Conservation (phyloP, 2,797 vertebrate genomes). For the Phataginus tetradactyla region DNA sequence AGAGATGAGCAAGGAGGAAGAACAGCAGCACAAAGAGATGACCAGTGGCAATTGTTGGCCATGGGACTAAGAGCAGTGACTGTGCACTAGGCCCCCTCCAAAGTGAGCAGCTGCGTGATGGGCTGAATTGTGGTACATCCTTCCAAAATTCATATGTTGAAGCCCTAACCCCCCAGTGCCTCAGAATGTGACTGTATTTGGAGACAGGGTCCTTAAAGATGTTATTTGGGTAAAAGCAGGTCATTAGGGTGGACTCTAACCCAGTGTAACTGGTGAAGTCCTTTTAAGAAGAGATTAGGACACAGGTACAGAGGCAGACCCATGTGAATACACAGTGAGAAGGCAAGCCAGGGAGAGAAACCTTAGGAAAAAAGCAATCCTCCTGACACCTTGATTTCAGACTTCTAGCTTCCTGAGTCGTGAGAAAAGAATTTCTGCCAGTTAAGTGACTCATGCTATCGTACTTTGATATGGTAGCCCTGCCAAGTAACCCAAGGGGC, state of each 20-base stretch:
- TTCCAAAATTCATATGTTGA: background rate
- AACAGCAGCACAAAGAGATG: background rate
- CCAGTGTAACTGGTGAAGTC: background rate
- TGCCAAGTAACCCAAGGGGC: background rate
- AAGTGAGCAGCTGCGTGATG: background rate
- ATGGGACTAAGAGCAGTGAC: background rate
- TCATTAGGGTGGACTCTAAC: background rate
- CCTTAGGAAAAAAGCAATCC: background rate
- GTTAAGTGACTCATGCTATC: background rate
- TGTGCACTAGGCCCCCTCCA: background rate
- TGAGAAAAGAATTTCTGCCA: background rate
- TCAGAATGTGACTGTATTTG: background rate
- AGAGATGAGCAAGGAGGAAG: background rate
- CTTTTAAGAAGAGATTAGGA: background rate
- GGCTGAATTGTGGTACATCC: background rate
- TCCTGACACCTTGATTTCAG: background rate
- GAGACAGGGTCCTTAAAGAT: background rate
- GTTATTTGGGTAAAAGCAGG: background rate
- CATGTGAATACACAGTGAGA: no score
- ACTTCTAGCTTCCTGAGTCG: no score
- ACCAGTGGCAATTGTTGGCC: background rate
- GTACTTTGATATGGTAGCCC: background rate
- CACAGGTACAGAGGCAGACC: background rate
- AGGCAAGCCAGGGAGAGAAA: background rate
- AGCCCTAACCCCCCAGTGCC: background rate